Evolutionary conservation across 2,797 vertebrate species (phyloP).

Genomic region (Myripristis jacobus): DNA sequence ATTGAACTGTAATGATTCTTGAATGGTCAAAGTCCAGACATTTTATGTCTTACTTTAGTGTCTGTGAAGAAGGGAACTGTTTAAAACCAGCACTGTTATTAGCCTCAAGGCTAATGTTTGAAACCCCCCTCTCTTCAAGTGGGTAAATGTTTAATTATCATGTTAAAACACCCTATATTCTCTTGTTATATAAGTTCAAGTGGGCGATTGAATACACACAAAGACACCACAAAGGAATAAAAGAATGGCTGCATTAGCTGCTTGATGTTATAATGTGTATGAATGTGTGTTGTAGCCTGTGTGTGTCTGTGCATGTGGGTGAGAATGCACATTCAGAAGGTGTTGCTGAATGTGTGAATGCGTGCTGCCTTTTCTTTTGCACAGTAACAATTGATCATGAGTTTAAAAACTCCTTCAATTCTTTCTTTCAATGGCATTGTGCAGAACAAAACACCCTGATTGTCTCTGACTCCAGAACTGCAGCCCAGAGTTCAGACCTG

Average conservation of each 20-base stretch:
- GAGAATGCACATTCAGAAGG: conserved; percentile 27
- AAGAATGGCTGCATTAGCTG: conserved; percentile 36
- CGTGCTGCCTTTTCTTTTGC: conserved; percentile 34
- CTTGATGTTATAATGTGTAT: conserved; percentile 36
- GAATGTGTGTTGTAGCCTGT: conserved; percentile 9
- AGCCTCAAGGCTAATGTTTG: conserved; percentile 20
- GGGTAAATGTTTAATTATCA: conserved; percentile 33
- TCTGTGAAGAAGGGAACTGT: background rate
- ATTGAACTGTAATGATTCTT: conserved; percentile 1
- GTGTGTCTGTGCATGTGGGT: conserved; percentile 33
- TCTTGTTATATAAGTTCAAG: conserved; percentile 48
- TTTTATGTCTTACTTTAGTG: background rate
- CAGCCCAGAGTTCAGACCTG: background rate
- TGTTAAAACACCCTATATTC: conserved; percentile 30
- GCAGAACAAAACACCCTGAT: conserved; percentile 1
- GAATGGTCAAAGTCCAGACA: background rate
- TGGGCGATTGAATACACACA: conserved; percentile 42
- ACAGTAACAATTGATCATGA: conserved; percentile 42
- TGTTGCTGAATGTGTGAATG: conserved; percentile 59
- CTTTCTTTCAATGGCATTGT: conserved; percentile 8
- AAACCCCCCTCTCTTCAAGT: conserved; percentile 26
- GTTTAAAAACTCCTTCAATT: background rate
- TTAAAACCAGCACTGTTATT: background rate
- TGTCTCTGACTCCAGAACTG: background rate
- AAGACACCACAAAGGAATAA: conserved; percentile 39